These are phyloP conservation scores for Acronicta psi DNA, from an alignment of 2,888 invertebrate species.

Conservation along the genomic window DNA sequence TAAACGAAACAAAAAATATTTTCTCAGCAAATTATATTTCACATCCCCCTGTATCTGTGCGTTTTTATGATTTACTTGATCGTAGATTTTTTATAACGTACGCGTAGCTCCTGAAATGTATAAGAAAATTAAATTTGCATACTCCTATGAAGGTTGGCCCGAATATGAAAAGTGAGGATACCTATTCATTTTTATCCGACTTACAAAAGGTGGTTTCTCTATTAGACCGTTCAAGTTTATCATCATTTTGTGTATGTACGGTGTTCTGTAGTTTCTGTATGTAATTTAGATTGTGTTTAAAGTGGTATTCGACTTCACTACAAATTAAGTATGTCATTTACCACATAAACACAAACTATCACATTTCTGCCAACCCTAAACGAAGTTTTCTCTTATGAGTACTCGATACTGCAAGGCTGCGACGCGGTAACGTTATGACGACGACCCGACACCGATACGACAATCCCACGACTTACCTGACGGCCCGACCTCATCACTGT, in stretches of 20 bases:
- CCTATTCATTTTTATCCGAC: background rate
- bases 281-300: too few relatives aligned
- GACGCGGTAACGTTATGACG: slow-evolving; percentile 13
- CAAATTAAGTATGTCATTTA: too few relatives aligned
- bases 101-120: slow-evolving; percentile 52
- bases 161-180: slow-evolving; percentile 15
- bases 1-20: slow-evolving; percentile 46
- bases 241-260: too few relatives aligned
- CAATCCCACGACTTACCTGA: slow-evolving; percentile 7
- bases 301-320: too few relatives aligned
- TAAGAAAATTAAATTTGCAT: slow-evolving; percentile 71
- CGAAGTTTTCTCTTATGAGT: slow-evolving; percentile 50
- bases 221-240: too few relatives aligned
- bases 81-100: slow-evolving; percentile 66
- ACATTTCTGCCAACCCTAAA: slow-evolving; percentile 33
- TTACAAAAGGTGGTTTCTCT: background rate
- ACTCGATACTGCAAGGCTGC: slow-evolving; percentile 25
- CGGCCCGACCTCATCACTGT: slow-evolving; percentile 20
- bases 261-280: too few relatives aligned
- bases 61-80: slow-evolving; percentile 67
- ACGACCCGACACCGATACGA: slow-evolving; percentile 3
- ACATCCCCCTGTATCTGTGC: slow-evolving; percentile 32
- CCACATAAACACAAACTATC: too few relatives aligned
- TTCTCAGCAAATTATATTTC: slow-evolving; percentile 54
- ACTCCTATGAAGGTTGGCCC: slow-evolving; percentile 48